Base-by-base conservation (phyloP, 2,888 invertebrate genomes). In the Chalcosyrphus nemorum region DNA sequence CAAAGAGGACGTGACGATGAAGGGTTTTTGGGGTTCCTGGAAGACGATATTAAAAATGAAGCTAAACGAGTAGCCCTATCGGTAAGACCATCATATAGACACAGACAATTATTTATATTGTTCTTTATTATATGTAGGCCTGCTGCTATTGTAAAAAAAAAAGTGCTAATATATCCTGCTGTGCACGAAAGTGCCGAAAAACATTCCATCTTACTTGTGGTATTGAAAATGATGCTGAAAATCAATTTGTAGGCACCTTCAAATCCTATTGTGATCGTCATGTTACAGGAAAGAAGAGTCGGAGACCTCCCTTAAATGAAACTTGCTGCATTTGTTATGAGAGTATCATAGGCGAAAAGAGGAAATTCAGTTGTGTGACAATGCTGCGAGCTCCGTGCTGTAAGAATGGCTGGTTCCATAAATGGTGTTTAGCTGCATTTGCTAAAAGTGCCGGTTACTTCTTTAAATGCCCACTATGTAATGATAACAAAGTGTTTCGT, bases 381-480 rank as follows among this genome's bases (percentile, higher is more conserved):
- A 94, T 94, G 0, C 92, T 97, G 21, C 94, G 94, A 93, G 94
- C 96, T 0, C 95, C 95, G 0, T 97, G 97, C 90, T 97, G 97
- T 87, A 94, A 93, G 24, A 95, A 94, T 85, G 94, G 94, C 0
- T 96, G 95, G 94, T 95, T 96, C 88, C 97, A 97, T 88, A 93
- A 95, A 50, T 88, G 87, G 13, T 97, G 97, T 90, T 89, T 96
- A 29, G 94, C 95, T 92, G 92, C 93, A 68, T 94, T 95, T 91
- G 96, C 97, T 0, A 89, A 94, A 4, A 95, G 93, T 86, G 94
- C 96, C 0, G 97, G 97, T 0, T 95, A 97, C 87, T 96, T 95
- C 89, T 94, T 97, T 86, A 97, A 96, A 88, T 97, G 97, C 89
- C 97, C 97, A 0, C 91, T 96, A 0, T 97, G 96, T 88, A 97